Base-by-base conservation (phyloP, 1,140 invertebrate genomes). In the Microplitis demolitor region DNA sequence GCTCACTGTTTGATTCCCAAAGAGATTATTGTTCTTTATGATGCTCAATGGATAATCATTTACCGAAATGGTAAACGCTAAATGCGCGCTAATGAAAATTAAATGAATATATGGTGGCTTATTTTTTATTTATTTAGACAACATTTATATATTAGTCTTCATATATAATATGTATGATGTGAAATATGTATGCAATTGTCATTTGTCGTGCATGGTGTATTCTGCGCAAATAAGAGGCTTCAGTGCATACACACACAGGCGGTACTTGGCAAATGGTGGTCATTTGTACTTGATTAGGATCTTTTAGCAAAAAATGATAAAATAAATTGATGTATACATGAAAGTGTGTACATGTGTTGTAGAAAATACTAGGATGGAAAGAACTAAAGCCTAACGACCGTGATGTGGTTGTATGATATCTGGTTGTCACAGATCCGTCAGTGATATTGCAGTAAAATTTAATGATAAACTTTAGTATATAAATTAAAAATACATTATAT, bases 401-500 rank as follows among this genome's bases (percentile, higher is more conserved):
- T 83, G 84, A 86, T 85, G 78, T 71, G 73, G 77, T 78, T 79
- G 79, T 78, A 78, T 75, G 84, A 85, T 85, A 86, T 80, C 80
- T 71, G n/a, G 69, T 56, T 77, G 77, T 83, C 79, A 81, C 78
- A 83, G 83, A 84, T 84, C 82, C 79, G 80, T 77, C 79, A 80
- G 79, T 81, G 83, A 84, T 83, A 85, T 83, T 80, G 75, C 75
- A 50, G 60, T 45, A 70, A 51, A 34, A 61, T 61, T 66, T 24
- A 66, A 63, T 58, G 74, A 73, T 66, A 67, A 72, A 45, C 60
- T 24, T 58, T 24, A 34, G 54, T 34, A 45, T n/a, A 69, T 75
- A 77, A 85, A 86, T 84, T 86, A 85, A 86, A 86, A 85, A 82
- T 82, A 74, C 83, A 86, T 85, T 84, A 84, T 71, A 75, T 76